Conservation (phyloP, 2,113 vertebrate species). For the Patagioenas fasciata region DNA sequence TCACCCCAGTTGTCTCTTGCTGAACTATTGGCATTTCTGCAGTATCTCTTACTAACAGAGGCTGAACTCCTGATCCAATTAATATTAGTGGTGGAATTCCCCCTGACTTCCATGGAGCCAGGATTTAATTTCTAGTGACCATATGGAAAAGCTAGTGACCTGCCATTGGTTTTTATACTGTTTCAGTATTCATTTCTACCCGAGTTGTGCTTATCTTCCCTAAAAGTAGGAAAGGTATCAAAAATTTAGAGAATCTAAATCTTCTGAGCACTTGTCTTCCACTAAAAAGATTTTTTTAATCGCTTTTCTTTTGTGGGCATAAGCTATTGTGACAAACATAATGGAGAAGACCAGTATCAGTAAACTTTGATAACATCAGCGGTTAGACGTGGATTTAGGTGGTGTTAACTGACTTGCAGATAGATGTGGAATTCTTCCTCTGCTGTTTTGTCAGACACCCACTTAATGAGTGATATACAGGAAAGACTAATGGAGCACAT, state of each 20-base stretch:
- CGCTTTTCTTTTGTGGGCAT: not conserved
- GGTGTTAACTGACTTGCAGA: not conserved
- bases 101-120: not conserved
- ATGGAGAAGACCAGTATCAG: rapidly evolving
- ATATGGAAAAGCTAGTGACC: not conserved
- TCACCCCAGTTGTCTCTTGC: not conserved
- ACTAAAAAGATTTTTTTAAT: not conserved
- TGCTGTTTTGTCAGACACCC: not conserved
- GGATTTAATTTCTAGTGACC: not conserved
- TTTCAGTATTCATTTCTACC: not conserved
- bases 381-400: not conserved
- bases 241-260: not conserved
- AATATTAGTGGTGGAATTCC: not conserved
- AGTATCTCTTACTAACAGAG: not conserved
- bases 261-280: not conserved
- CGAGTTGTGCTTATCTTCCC: not conserved
- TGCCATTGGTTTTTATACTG: not conserved
- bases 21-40: not conserved
- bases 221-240: not conserved
- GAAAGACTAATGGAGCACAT: not conserved
- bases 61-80: not conserved
- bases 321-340: not conserved
- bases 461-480: not conserved
- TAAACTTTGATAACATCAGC: not conserved
- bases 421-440: not conserved